Conservation (phyloP, 2,888 invertebrate species). For the Listrodromus nycthemerus region DNA sequence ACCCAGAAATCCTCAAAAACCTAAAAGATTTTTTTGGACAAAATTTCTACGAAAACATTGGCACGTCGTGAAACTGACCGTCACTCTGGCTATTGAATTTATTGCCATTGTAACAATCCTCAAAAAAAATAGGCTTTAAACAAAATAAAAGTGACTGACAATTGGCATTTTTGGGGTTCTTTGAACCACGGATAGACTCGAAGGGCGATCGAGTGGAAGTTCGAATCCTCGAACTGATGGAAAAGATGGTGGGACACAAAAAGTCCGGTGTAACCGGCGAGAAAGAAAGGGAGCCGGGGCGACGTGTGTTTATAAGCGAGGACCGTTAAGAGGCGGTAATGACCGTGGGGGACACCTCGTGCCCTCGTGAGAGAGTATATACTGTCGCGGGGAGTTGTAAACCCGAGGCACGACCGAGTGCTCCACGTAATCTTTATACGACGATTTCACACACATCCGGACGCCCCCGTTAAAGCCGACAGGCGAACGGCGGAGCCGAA, state of each 20-base stretch:
- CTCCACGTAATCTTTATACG: slow-evolving; percentile 67
- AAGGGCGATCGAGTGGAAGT: neutral
- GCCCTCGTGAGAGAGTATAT: slow-evolving; percentile 17
- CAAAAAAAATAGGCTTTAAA: neutral
- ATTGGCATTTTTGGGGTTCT: neutral
- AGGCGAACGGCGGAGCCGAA: slow-evolving; percentile 28
- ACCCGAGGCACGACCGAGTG: slow-evolving; percentile 52
- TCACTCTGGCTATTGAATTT: no score
- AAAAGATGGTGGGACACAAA: neutral
- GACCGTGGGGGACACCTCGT: slow-evolving; percentile 55
- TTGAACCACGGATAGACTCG: neutral
- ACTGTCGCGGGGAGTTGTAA: slow-evolving; percentile 42
- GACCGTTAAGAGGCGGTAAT: slow-evolving; percentile 59
- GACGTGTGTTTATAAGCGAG: slow-evolving; percentile 28
- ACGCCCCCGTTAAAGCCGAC: slow-evolving; percentile 35
- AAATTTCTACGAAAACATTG: no score
- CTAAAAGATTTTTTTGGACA: no score
- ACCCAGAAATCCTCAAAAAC: no score
- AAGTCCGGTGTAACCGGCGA: slow-evolving; percentile 2
- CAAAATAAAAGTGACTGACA: neutral
- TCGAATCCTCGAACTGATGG: neutral
- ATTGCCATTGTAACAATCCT: no score
- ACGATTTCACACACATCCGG: slow-evolving; percentile 65
- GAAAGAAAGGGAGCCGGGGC: slow-evolving; percentile 6
- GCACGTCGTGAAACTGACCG: no score